Percentiles rank a stretch among this genome's conserved stretches.
Conservation (phyloP, 2,113 vertebrate species). For the Ammodytes dubius region DNA sequence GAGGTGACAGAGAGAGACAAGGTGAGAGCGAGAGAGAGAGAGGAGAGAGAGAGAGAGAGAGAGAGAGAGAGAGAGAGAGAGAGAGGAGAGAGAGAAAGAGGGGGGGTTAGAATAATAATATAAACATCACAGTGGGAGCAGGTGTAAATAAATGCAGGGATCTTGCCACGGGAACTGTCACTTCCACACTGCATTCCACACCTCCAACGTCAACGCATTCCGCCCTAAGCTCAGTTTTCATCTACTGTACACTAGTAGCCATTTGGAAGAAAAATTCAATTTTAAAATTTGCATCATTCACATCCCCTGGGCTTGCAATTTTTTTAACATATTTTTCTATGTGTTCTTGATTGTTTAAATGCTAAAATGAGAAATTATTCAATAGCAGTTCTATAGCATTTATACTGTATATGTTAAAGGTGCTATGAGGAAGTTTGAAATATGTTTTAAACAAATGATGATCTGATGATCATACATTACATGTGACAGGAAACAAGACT, state of each 20-base stretch:
- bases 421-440: no score
- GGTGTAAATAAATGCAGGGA: slow-evolving; percentile 20
- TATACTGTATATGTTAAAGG: no score
- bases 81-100: not conserved
- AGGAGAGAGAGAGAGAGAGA: slow-evolving; percentile 5
- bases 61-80: not conserved
- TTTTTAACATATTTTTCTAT: not conserved
- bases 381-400: no score
- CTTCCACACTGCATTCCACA: slow-evolving; percentile 16
- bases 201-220: not conserved
- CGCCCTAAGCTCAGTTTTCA: slow-evolving; percentile 10
- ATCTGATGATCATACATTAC: no score
- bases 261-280: no score
- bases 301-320: not conserved
- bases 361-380: no score
- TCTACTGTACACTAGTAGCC: slow-evolving; percentile 1
- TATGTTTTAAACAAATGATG: no score
- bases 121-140: slow-evolving; percentile 14
- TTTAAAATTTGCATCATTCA: not conserved
- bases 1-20: slow-evolving; percentile 7
- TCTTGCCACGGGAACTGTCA: slow-evolving; percentile 28
- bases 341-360: not conserved
- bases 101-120: slow-evolving; percentile 30
- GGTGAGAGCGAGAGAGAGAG: slow-evolving; percentile 10
- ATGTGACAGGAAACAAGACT: no score